Conservation (phyloP, 2,888 invertebrate genomes). For the Odontomyia ornata region DNA sequence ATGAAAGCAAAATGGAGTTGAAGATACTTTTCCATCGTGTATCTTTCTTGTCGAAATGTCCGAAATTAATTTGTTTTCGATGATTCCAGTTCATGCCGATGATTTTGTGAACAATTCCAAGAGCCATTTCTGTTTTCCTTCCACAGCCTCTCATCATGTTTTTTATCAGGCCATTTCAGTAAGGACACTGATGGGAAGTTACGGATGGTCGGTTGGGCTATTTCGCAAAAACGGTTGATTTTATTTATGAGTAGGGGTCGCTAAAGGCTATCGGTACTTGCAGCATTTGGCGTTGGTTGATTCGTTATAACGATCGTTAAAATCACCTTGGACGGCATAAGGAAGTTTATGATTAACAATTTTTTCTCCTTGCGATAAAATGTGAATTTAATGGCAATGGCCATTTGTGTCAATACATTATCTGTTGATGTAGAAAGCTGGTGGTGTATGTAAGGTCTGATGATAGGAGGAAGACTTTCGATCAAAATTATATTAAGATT, state of each 20-base stretch:
- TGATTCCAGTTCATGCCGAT: conserved; percentile 24
- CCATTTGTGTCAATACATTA: not conserved
- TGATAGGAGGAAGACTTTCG: no score
- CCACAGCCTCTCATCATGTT: not conserved
- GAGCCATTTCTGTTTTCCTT: not conserved
- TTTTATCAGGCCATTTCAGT: not conserved
- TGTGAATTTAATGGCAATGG: not conserved
- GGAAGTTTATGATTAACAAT: conserved; percentile 13
- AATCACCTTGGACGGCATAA: not conserved
- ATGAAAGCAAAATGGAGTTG: not conserved
- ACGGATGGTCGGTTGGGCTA: not conserved
- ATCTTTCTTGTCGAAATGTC: conserved; percentile 30
- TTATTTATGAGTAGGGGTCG: conserved; percentile 14
- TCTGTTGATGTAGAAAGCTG: no score
- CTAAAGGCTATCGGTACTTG: conserved; percentile 17
- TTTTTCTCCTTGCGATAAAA: not conserved
- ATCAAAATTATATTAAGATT: no score
- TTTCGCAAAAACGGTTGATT: not conserved
- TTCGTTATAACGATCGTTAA: not conserved
- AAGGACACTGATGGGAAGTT: not conserved
- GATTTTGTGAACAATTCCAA: conserved; percentile 13
- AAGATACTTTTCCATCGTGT: conserved; percentile 7
- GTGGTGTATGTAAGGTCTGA: no score
- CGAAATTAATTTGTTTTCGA: conserved; percentile 42
- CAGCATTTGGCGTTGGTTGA: not conserved